Percentiles rank a stretch among this genome's conserved stretches.
Evolutionary conservation across 30 jellyfish, hydroid and myxozoan genomes (phyloP).

Genomic region (Cassiopea andromeda): DNA sequence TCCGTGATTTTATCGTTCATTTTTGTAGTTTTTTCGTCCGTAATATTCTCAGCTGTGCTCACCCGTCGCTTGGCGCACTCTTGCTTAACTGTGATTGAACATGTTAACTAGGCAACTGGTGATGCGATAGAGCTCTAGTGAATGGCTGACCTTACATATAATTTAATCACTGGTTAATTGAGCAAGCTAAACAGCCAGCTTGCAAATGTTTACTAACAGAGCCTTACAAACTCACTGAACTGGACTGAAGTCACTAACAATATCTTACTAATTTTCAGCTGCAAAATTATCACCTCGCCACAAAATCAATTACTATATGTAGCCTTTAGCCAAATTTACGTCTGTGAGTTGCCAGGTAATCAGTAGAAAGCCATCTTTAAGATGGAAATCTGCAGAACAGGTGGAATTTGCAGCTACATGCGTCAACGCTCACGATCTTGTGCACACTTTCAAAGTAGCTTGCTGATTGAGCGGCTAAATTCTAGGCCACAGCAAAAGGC

Average conservation of each 20-base stretch:
- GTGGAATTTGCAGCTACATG: too few species aligned
- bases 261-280: not conserved
- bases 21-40: not conserved
- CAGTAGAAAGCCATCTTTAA: too few species aligned
- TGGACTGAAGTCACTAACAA: not conserved
- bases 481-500: too few species aligned
- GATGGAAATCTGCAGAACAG: too few species aligned
- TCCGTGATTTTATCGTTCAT: not conserved
- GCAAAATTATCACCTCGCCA: not conserved
- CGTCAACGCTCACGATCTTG: too few species aligned
- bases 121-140: slow-evolving; percentile 62
- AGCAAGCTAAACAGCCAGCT: slow-evolving; percentile 51
- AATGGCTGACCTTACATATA: slow-evolving; percentile 38
- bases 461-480: too few species aligned
- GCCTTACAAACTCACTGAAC: slow-evolving; percentile 58
- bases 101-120: slow-evolving; percentile 63
- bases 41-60: slow-evolving; percentile 13
- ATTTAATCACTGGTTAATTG: slow-evolving; percentile 47
- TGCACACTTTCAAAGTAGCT: too few species aligned
- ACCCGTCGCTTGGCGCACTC: slow-evolving; percentile 67
- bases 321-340: too few species aligned
- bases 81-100: slow-evolving; percentile 60
- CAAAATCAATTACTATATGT: too few species aligned
- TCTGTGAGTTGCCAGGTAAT: too few species aligned
- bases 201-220: slow-evolving; percentile 36